Evolutionary conservation across 2,888 invertebrate species (phyloP).

Genomic region (Tenthredo livida): DNA sequence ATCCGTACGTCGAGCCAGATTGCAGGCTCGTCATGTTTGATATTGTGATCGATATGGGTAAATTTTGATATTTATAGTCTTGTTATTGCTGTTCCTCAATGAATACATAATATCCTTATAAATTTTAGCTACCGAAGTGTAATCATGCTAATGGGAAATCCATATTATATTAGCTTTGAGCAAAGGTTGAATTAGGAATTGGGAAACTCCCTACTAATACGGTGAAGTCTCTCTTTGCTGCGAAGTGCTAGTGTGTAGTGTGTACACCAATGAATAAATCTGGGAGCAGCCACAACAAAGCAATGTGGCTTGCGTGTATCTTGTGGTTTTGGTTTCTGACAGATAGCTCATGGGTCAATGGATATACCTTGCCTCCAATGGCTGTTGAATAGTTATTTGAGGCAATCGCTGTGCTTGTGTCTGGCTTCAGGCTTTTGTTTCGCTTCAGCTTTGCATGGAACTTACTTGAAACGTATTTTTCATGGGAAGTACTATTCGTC

Average conservation of each 20-base stretch:
- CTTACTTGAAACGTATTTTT: background rate
- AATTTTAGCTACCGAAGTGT: background rate
- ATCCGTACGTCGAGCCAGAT: too few relatives aligned
- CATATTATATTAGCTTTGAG: constrained; percentile 15
- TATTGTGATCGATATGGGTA: background rate
- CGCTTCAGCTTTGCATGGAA: background rate
- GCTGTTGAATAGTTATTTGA: background rate
- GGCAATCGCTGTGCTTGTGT: background rate
- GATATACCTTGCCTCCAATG: background rate
- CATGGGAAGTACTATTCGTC: background rate
- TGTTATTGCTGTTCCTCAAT: constrained; percentile 2
- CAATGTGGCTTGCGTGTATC: background rate
- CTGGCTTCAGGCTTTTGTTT: background rate
- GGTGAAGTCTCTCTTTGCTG: background rate
- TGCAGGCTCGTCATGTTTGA: too few relatives aligned
- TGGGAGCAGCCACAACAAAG: constrained; percentile 32
- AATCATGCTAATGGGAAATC: constrained; percentile 25
- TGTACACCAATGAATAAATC: constrained; percentile 21
- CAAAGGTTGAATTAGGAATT: background rate
- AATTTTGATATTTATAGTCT: background rate
- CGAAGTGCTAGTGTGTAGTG: background rate
- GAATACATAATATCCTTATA: background rate
- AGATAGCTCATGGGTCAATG: background rate
- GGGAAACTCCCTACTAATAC: background rate
- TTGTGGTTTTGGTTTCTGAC: background rate